phyloP scores from a whole-genome alignment of 2,888 invertebrate species.

The Ectemnius lituratus region DNA sequence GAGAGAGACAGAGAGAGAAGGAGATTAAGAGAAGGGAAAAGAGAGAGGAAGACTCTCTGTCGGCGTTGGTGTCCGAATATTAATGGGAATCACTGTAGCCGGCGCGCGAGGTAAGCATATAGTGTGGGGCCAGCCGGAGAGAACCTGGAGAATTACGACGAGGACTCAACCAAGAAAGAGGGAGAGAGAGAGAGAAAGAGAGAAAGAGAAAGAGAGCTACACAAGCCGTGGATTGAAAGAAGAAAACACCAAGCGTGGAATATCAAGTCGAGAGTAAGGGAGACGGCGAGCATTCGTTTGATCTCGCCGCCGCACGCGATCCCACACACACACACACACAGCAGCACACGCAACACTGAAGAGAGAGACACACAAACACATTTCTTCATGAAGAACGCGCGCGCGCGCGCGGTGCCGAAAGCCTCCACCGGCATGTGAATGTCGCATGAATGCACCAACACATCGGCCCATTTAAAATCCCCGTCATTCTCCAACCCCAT shows the following conservation, averaged over 20 bases:
- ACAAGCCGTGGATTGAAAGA: neutral
- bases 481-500: conserved; percentile 38
- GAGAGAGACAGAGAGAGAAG: neutral
- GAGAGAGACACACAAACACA: conserved; percentile 11
- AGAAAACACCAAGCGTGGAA: conserved; percentile 33
- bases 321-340: conserved; percentile 68
- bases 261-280: conserved; percentile 46
- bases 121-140: too few species aligned
- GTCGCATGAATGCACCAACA: conserved; percentile 65
- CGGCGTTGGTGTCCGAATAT: conserved; percentile 3
- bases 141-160: conserved; percentile 11
- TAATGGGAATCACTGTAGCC: conserved; percentile 4
- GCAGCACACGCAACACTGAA: conserved; percentile 62
- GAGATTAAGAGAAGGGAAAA: conserved; percentile 6
- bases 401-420: conserved; percentile 18
- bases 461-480: conserved; percentile 66
- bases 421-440: conserved; percentile 57
- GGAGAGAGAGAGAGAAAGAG: too few species aligned
- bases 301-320: conserved; percentile 76
- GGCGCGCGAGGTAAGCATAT: neutral
- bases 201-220: conserved; percentile 5
- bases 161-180: neutral
- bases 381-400: conserved; percentile 19
- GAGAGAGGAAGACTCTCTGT: conserved; percentile 9
- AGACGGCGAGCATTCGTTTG: conserved; percentile 66